A percentile compares a stretch with the other conserved stretches of the same genome.
Conservation (phyloP, 2,113 vertebrate genomes). For the Gambusia holbrooki region DNA sequence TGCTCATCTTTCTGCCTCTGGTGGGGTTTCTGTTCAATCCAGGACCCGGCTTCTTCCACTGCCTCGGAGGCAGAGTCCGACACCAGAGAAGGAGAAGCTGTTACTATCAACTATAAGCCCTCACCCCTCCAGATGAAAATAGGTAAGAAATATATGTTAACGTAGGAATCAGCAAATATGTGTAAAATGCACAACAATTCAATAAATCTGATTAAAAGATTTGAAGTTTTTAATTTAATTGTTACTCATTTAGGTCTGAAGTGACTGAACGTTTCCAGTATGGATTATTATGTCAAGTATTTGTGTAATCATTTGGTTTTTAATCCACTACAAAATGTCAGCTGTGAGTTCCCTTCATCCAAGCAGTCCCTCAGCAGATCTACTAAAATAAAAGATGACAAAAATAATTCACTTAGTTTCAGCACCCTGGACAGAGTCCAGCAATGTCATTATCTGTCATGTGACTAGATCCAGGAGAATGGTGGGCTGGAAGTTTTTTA, state of each 20-base stretch:
- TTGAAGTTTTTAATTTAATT: not conserved
- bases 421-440: conserved; percentile 70
- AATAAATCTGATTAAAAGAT: not conserved
- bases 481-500: too few relatives aligned
- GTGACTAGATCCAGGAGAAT: not conserved
- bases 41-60: conserved; percentile 93
- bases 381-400: too few relatives aligned
- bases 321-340: not conserved
- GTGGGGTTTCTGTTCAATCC: conserved; percentile 31
- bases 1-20: conserved; percentile 22
- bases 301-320: conserved; percentile 3
- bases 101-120: conserved; percentile 97
- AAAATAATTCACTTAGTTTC: conserved; percentile 35
- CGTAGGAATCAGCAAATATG: not conserved
- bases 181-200: not conserved
- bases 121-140: conserved; percentile 97
- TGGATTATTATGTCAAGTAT: not conserved
- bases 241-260: not conserved
- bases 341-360: not conserved
- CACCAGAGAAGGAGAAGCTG: conserved; percentile 91
- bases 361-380: not conserved
- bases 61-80: conserved; percentile 94
- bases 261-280: not conserved
- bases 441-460: not conserved
- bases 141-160: conserved; percentile 67